phyloP scores from a whole-genome alignment of 2,797 vertebrate species.

The Rhyacichthys aspro region DNA sequence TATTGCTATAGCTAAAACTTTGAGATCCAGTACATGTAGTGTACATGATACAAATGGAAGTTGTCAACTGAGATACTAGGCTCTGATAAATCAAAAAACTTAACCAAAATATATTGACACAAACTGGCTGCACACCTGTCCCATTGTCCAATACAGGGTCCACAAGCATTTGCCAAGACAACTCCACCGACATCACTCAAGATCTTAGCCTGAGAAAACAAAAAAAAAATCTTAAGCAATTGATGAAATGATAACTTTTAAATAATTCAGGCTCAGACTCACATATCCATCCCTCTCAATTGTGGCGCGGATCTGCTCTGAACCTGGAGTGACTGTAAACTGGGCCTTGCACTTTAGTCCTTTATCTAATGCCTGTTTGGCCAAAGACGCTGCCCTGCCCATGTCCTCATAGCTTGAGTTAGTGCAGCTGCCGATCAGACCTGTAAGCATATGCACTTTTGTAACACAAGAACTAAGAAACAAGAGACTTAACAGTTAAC shows the following conservation, averaged over 20 bases:
- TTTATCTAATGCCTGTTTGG: slow-evolving; percentile 89
- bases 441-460: slow-evolving; percentile 56
- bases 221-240: too few relatives aligned
- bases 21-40: too few relatives aligned
- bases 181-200: slow-evolving; percentile 90
- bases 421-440: slow-evolving; percentile 96
- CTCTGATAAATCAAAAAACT: too few relatives aligned
- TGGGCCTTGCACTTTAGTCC: slow-evolving; percentile 91
- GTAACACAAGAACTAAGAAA: not conserved
- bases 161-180: slow-evolving; percentile 94
- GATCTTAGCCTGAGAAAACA: slow-evolving; percentile 81
- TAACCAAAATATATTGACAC: too few relatives aligned
- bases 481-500: not conserved
- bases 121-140: slow-evolving; percentile 84
- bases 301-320: slow-evolving; percentile 95
- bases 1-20: too few relatives aligned
- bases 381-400: slow-evolving; percentile 92
- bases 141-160: slow-evolving; percentile 98
- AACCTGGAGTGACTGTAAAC: slow-evolving; percentile 93
- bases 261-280: slow-evolving; percentile 56
- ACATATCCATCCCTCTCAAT: slow-evolving; percentile 96
- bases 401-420: slow-evolving; percentile 99
- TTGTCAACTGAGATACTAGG: too few relatives aligned
- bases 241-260: too few relatives aligned
- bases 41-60: too few relatives aligned